phyloP scores from a whole-genome alignment of 2,797 vertebrate species.

The Ambastaia sidthimunki region DNA sequence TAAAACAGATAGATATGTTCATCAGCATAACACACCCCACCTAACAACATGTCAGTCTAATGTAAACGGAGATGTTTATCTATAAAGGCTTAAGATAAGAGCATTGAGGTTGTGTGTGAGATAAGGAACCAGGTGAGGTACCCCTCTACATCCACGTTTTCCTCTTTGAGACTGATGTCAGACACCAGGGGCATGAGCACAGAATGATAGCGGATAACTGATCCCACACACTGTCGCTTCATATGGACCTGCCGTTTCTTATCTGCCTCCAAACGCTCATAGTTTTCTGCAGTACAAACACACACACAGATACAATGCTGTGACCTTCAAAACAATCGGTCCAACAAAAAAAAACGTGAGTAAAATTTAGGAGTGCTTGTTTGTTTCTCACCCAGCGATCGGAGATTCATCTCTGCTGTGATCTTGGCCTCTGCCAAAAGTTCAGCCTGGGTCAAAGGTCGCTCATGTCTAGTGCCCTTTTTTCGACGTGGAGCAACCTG shows the following conservation, averaged over 20 bases:
- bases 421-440: constrained; percentile 92
- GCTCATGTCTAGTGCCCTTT: constrained; percentile 86
- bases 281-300: constrained; percentile 82
- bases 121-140: constrained; percentile 60
- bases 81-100: not conserved
- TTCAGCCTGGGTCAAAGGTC: constrained; percentile 91
- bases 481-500: constrained; percentile 91
- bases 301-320: not conserved
- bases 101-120: not conserved
- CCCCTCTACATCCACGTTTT: constrained; percentile 95
- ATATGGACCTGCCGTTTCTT: constrained; percentile 97
- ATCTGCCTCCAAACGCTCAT: constrained; percentile 92
- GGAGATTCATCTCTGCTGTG: constrained; percentile 91
- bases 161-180: constrained; percentile 84
- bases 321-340: not conserved
- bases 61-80: not conserved
- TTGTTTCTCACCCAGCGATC: constrained; percentile 84
- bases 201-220: constrained; percentile 90
- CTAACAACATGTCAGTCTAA: not conserved
- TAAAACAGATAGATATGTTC: not conserved
- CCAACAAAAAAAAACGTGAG: too few species aligned
- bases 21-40: not conserved
- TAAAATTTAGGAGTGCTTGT: too few species aligned
- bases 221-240: constrained; percentile 88
- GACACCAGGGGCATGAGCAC: constrained; percentile 89